Conservation (phyloP, 2,888 invertebrate genomes). For the Maniola hyperantus region DNA sequence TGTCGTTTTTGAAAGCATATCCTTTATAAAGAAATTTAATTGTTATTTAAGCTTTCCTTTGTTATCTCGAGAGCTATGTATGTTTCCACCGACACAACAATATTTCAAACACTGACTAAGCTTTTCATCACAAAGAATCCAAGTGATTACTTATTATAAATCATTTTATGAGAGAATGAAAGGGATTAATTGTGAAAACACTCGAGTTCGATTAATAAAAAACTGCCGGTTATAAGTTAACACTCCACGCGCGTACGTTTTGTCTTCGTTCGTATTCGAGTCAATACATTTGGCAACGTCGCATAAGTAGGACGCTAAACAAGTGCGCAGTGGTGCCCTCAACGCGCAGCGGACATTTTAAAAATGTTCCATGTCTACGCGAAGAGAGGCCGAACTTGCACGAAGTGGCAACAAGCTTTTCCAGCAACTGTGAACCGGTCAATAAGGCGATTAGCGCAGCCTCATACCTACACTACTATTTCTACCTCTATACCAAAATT, state of each 20-base stretch:
- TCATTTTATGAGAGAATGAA: constrained; percentile 49
- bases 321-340: constrained; percentile 80
- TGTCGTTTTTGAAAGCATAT: constrained; percentile 62
- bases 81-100: constrained; percentile 47
- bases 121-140: constrained; percentile 70
- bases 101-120: constrained; percentile 51
- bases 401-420: constrained; percentile 78
- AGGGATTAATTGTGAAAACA: constrained; percentile 49
- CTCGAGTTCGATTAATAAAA: constrained; percentile 55
- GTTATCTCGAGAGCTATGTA: constrained; percentile 26
- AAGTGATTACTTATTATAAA: constrained; percentile 56
- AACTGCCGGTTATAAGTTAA: constrained; percentile 77
- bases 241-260: constrained; percentile 80
- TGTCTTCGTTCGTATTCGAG: constrained; percentile 75
- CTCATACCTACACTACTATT: constrained; percentile 41
- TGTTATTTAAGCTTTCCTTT: constrained; percentile 30
- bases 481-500: constrained; percentile 7
- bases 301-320: constrained; percentile 80
- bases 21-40: constrained; percentile 45
- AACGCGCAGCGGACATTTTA: constrained; percentile 78
- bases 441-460: constrained; percentile 81
- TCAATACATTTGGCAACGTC: constrained; percentile 83
- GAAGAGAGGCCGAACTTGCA: constrained; percentile 71
- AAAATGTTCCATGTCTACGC: constrained; percentile 59
- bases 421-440: constrained; percentile 72